Base-by-base conservation (phyloP, 2,888 invertebrate genomes). In the Lobophora halterata region DNA sequence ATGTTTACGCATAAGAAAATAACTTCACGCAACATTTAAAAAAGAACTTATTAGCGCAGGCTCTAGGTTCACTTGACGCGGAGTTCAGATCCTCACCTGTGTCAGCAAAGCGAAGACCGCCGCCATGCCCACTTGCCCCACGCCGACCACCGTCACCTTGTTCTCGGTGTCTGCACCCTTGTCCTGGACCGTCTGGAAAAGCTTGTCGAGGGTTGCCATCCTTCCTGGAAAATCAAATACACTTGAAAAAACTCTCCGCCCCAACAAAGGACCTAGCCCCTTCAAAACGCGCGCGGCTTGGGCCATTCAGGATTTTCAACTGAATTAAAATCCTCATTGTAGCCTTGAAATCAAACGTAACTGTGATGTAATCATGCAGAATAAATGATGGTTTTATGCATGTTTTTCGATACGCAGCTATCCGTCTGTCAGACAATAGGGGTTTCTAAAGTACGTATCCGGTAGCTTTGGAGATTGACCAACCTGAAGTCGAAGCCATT, bases 41-140 rank as follows among this genome's bases (percentile, higher is more conserved):
- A 20, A 5, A 8, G 8, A n/a, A n/a, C n/a, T n/a, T n/a, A n/a
- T n/a, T n/a, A n/a, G n/a, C n/a, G n/a, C n/a, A n/a, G n/a, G n/a
- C n/a, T n/a, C n/a, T n/a, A n/a, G n/a, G n/a, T n/a, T n/a, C n/a
- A n/a, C n/a, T n/a, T n/a, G n/a, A n/a, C n/a, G n/a, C n/a, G n/a
- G n/a, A 19, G 12, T 18, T n/a, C n/a, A 7, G 6, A 5, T 46
- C 5, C 11, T 18, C 23, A 48, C 47, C 37, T 48, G 37, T 5
- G 47, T 44, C 1, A 48, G 44, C 10, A 48, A 4, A 2, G 44
- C 24, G 26, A 58, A 65, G 21, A 40, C 29, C 2, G 33, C 21
- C 2, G 94, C 94, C 94, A 95, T 95, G 46, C 95, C 95, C 20
- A 95, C 95, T 71, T 91, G 91, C 6, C 95, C 95, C 16, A 92